phyloP scores from a whole-genome alignment of 2,113 vertebrate genomes.

The Prionailurus viverrinus region DNA sequence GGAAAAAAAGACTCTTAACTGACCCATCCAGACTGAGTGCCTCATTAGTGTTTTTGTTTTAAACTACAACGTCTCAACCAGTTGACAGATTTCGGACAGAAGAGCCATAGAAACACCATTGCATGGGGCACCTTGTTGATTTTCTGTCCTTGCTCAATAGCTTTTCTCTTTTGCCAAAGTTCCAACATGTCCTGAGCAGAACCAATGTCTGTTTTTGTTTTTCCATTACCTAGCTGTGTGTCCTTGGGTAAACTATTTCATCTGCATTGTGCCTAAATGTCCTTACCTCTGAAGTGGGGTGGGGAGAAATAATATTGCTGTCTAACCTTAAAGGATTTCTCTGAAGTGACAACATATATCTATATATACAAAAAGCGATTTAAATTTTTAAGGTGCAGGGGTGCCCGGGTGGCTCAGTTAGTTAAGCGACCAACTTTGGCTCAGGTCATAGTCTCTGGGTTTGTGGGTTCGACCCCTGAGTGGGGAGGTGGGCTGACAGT shows the following conservation, averaged over 20 bases:
- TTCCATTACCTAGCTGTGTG: slow-evolving; percentile 12
- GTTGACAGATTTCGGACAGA: neutral
- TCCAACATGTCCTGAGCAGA: neutral
- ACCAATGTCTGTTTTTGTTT: neutral
- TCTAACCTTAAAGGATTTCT: neutral
- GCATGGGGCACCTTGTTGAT: neutral
- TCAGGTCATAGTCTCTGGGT: too few species aligned
- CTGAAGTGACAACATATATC: neutral
- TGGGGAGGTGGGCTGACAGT: too few species aligned
- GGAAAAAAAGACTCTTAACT: neutral
- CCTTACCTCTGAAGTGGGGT: neutral
- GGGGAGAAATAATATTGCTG: neutral
- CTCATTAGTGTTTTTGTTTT: neutral
- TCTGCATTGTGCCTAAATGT: neutral
- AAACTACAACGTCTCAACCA: slow-evolving; percentile 30
- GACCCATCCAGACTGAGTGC: neutral
- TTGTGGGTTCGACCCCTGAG: too few species aligned
- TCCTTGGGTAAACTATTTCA: neutral
- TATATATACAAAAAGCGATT: neutral
- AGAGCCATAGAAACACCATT: neutral
- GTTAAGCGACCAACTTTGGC: too few species aligned
- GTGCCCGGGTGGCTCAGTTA: too few species aligned
- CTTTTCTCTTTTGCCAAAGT: slow-evolving; percentile 57
- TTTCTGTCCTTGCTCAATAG: slow-evolving; percentile 41
- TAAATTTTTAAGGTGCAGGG: neutral